Conservation (phyloP, 2,797 vertebrate genomes). For the Limosa lapponica region DNA sequence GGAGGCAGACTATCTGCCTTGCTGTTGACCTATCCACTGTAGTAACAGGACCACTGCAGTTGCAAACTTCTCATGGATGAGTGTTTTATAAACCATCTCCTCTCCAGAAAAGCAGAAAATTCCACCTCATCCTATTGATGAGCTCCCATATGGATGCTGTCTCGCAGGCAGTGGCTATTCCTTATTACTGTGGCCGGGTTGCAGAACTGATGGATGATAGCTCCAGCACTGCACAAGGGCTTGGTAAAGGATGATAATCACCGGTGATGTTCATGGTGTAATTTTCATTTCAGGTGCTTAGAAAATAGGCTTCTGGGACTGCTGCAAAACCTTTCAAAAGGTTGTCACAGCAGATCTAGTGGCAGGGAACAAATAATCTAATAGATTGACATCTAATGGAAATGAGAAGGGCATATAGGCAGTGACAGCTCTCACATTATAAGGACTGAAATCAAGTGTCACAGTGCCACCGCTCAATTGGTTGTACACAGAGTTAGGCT, state of each 20-base stretch:
- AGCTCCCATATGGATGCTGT: background rate
- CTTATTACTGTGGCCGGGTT: background rate
- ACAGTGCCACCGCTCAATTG: background rate
- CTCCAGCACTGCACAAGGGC: background rate
- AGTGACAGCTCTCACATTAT: background rate
- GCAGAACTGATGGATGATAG: background rate
- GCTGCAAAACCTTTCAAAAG: background rate
- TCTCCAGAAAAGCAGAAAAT: background rate
- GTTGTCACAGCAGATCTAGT: background rate
- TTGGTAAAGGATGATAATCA: background rate
- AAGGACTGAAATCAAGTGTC: background rate
- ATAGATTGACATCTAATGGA: background rate
- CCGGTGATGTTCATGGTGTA: background rate
- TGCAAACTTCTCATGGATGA: background rate
- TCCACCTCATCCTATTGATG: background rate
- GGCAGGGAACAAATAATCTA: background rate
- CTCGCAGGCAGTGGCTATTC: background rate
- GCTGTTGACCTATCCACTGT: background rate
- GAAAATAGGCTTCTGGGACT: background rate
- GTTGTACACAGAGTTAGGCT: background rate
- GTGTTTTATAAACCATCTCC: background rate
- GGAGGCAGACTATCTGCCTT: background rate
- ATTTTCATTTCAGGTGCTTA: background rate
- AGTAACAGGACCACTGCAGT: accelerated
- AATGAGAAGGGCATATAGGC: background rate